Percentiles rank a stretch among this genome's conserved stretches.
Evolutionary conservation across 1,140 invertebrate genomes (phyloP).

Genomic region (Drosophila grimshawi): DNA sequence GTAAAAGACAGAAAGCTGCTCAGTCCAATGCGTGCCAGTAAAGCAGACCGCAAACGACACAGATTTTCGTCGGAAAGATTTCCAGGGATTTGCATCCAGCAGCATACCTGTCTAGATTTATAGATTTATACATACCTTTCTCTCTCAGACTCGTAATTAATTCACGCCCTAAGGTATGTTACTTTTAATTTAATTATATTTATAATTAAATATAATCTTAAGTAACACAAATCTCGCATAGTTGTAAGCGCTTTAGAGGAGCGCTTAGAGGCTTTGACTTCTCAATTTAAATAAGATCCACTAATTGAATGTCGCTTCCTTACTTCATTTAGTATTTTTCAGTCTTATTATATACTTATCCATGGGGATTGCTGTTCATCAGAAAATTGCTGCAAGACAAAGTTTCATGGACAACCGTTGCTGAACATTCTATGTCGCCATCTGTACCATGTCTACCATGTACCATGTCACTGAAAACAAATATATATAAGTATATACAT

Average conservation of each 20-base stretch:
- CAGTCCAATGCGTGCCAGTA: constrained; percentile 35
- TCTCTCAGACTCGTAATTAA: neutral
- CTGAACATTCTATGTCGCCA: neutral
- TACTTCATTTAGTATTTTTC: neutral
- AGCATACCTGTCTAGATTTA: constrained; percentile 7
- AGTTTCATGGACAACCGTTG: constrained; percentile 15
- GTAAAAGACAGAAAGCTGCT: constrained; percentile 48
- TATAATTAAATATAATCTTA: neutral
- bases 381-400: constrained; percentile 32
- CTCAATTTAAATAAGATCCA: neutral
- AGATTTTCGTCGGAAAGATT: constrained; percentile 19
- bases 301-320: constrained; percentile 1
- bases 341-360: constrained; percentile 2
- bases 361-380: constrained; percentile 5
- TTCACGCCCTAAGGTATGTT: neutral
- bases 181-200: constrained; percentile 8
- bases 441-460: neutral
- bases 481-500: constrained; percentile 1
- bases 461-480: constrained; percentile 7
- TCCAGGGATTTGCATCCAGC: constrained; percentile 21
- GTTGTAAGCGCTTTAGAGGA: neutral
- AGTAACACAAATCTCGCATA: neutral
- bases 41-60: constrained; percentile 33
- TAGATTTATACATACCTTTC: neutral
- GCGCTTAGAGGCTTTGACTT: neutral